phyloP scores from a whole-genome alignment of 2,888 invertebrate genomes.

The Micoletzkya japonica region DNA sequence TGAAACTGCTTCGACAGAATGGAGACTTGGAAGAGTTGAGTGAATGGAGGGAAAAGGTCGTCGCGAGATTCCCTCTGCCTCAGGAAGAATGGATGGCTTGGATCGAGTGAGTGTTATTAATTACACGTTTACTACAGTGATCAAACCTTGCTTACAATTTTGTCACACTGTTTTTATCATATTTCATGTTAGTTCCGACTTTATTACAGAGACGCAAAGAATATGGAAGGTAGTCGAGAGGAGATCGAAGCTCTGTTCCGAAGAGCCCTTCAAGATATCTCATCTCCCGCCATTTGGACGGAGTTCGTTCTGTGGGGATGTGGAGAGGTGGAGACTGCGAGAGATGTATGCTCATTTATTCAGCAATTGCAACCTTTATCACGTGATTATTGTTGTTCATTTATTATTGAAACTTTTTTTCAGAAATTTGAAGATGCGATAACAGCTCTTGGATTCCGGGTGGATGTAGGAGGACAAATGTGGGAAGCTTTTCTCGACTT shows the following conservation, averaged over 20 bases:
- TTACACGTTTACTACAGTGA: too few relatives aligned
- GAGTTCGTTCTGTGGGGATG: conserved; percentile 17
- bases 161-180: too few relatives aligned
- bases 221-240: neutral
- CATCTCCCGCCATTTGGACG: neutral
- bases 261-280: conserved; percentile 10
- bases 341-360: neutral
- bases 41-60: conserved; percentile 28
- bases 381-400: neutral
- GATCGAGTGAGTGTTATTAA: conserved; percentile 34
- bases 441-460: conserved; percentile 9
- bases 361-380: neutral
- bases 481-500: conserved; percentile 15
- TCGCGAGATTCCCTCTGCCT: conserved; percentile 31
- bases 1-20: conserved; percentile 32
- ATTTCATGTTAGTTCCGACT: too few relatives aligned
- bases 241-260: conserved; percentile 20
- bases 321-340: neutral
- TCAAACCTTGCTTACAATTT: too few relatives aligned
- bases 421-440: conserved; percentile 19
- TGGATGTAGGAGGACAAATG: conserved; percentile 6
- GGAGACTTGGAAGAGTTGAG: conserved; percentile 39
- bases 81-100: conserved; percentile 35
- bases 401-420: neutral
- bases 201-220: conserved; percentile 22